These are phyloP conservation scores for Alligator sinensis DNA, from an alignment of 2,113 vertebrate species.

Conservation along the genomic window DNA sequence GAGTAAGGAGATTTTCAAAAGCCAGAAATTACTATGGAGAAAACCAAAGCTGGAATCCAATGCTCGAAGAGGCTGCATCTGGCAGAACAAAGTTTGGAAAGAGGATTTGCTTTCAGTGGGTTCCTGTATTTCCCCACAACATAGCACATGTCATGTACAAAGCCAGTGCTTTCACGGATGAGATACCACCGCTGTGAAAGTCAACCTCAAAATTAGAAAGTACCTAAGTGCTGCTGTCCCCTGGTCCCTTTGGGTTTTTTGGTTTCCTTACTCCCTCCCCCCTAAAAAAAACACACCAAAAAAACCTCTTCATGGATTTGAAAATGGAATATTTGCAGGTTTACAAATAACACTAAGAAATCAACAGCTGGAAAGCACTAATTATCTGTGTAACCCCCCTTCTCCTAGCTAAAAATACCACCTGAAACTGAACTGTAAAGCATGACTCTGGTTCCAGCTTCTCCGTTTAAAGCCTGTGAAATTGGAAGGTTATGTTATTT, in stretches of 20 bases:
- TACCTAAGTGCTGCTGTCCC: conserved; percentile 3
- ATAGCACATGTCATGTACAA: neutral
- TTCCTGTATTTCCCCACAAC: conserved; percentile 38
- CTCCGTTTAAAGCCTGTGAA: neutral
- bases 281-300: conserved; percentile 20
- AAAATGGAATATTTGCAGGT: neutral
- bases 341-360: neutral
- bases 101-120: conserved; percentile 20
- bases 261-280: conserved; percentile 1
- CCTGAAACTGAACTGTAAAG: conserved; percentile 36
- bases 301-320: conserved; percentile 18
- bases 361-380: conserved; percentile 15
- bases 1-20: conserved; percentile 82
- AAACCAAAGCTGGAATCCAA: conserved; percentile 61
- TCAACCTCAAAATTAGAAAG: conserved; percentile 47
- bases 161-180: neutral
- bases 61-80: conserved; percentile 42
- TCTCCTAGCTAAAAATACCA: conserved; percentile 14
- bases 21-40: conserved; percentile 76
- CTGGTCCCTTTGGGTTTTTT: conserved; percentile 18
- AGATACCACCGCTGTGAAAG: conserved; percentile 37
- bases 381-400: conserved; percentile 8
- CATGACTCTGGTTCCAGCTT: neutral
- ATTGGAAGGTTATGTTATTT: neutral
- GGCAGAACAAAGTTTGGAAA: conserved; percentile 63